Evolutionary conservation across 35 echinoderm and acorn worm species (phyloP).

Genomic region (Holothuria glaberrima): DNA sequence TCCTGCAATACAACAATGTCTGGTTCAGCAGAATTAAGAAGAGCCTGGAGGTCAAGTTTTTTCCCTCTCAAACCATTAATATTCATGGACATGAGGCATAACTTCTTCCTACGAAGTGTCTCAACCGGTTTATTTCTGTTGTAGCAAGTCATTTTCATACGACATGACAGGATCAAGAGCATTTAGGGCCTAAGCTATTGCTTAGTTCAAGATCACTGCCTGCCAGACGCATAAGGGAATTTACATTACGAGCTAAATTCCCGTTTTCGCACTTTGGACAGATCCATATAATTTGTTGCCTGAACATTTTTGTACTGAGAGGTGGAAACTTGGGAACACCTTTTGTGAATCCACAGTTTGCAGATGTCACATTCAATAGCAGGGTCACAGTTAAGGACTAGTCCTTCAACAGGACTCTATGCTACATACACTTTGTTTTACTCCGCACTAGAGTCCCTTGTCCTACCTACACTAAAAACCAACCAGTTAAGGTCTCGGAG

Average conservation of each 20-base stretch:
- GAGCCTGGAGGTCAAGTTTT: background rate
- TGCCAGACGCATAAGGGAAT: background rate
- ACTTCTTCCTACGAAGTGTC: background rate
- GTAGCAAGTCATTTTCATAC: background rate
- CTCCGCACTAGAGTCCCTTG: too few relatives aligned
- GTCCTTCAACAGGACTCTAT: too few relatives aligned
- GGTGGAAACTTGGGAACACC: background rate
- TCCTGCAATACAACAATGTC: background rate
- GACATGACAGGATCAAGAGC: background rate
- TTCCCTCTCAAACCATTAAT: background rate
- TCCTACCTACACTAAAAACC: too few relatives aligned
- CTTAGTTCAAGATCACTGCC: background rate
- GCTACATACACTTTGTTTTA: too few relatives aligned
- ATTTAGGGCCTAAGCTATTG: background rate
- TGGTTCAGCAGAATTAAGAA: background rate
- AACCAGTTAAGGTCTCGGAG: too few relatives aligned
- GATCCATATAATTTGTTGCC: too few relatives aligned
- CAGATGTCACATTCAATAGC: background rate
- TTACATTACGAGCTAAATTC: background rate
- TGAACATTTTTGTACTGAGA: too few relatives aligned
- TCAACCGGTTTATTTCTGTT: background rate
- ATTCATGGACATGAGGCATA: background rate
- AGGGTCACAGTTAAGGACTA: background rate
- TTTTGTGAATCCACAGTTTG: background rate
- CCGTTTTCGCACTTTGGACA: background rate